Evolutionary conservation across 1,140 invertebrate species (phyloP).

Genomic region (Caenorhabditis brenneri): DNA sequence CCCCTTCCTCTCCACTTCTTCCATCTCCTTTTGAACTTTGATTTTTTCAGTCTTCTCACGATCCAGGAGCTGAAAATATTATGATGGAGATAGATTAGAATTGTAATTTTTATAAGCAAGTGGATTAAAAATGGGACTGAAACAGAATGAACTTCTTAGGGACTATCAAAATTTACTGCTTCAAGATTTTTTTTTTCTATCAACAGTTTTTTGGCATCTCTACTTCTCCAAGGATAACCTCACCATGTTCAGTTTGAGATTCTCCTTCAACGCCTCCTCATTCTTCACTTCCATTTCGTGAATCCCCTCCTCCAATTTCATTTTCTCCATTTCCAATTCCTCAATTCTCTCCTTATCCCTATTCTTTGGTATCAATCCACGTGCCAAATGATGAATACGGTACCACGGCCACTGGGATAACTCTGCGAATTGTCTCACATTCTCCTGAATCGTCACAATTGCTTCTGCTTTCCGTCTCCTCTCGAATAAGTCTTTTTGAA

Average conservation of each 20-base stretch:
- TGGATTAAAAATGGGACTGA: too few species aligned
- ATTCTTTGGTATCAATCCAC: constrained; percentile 58
- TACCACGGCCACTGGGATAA: constrained; percentile 61
- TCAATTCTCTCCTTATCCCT: constrained; percentile 55
- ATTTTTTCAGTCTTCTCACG: neutral
- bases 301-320: constrained; percentile 54
- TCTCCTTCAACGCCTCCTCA: constrained; percentile 40
- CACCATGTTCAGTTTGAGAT: constrained; percentile 18
- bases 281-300: constrained; percentile 44
- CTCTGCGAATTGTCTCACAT: constrained; percentile 56
- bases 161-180: neutral
- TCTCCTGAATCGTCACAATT: constrained; percentile 60
- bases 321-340: constrained; percentile 48
- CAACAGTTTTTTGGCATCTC: too few species aligned
- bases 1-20: constrained; percentile 35
- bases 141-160: too few species aligned
- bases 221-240: too few species aligned
- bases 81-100: too few species aligned
- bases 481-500: constrained; percentile 58
- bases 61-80: neutral
- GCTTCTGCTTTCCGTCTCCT: constrained; percentile 44
- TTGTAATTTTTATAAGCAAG: too few species aligned
- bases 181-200: neutral
- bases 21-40: constrained; percentile 44
- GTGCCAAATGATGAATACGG: constrained; percentile 43